Evolutionary conservation across 2,888 invertebrate species (phyloP), one percentile per base, ranked within the genome.

Genomic region (Megamerina dolium): DNA sequence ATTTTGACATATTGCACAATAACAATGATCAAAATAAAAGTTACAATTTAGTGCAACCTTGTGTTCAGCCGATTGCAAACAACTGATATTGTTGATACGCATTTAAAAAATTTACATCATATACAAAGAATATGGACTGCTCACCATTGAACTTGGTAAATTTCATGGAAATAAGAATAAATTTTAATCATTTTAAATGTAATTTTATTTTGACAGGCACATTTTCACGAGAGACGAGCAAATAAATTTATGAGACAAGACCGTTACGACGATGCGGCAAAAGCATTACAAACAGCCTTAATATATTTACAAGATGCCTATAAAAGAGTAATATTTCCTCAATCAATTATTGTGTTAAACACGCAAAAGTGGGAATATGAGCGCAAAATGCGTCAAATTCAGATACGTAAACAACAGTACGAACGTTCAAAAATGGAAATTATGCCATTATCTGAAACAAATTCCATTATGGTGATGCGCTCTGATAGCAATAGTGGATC

Each of bases 221-320:
- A 70, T 35, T 70, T 70, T 20, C 67, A 70, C 18, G 70, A 70
- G 42, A 58, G 70, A 2, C 61, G 70, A 3, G 68, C 71, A 1
- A 66, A 70, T 19, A 64, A 63, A 19, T 60, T 65, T 23, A 49
- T 69, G 0, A 62, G 60, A 14, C 57, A 61, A 6, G 60, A 67
- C 48, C 61, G 66, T 3, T 70, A 62, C 23, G 68, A 70, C 21
- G 71, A 70, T 20, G 71, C 71, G 3, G 58, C 60, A 3, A 66
- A 67, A 34, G 69, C 69, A 2, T 49, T 70, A 34, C 60, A 69
- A 49, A 66, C 62, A 1, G 63, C 71, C 0, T 21, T 69, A 16
- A 51, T 63, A 0, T 70, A 66, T 40, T 44, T 68, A 4, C 63
- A 64, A 39, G 64, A 70, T 43, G 70, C 70, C 1, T 61, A 65